A percentile compares a stretch with the other conserved stretches of the same genome.
Conservation (phyloP, 1,140 invertebrate genomes). For the Danaus plexippus region DNA sequence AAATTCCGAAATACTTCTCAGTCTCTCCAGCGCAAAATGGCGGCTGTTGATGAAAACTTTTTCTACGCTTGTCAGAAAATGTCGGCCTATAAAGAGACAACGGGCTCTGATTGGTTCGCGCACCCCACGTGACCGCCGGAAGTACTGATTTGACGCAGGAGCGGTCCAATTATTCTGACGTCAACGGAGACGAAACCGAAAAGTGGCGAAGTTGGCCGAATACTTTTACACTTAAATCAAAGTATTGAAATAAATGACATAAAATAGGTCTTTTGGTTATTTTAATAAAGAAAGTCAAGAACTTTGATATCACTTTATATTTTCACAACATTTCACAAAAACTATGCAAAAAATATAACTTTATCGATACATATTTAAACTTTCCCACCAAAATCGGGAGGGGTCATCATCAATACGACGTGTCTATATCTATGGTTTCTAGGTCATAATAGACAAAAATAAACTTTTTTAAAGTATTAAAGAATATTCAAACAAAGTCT, state of each 20-base stretch:
- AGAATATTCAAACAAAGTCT: slow-evolving; percentile 1
- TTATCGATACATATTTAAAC: slow-evolving; percentile 30
- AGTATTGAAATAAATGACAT: slow-evolving; percentile 10
- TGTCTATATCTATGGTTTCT: slow-evolving; percentile 46
- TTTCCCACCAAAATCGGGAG: slow-evolving; percentile 59
- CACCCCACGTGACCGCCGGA: slow-evolving; percentile 73
- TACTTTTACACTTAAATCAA: slow-evolving; percentile 25
- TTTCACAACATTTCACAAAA: slow-evolving; percentile 6
- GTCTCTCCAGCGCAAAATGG: slow-evolving; percentile 88
- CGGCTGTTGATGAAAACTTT: slow-evolving; percentile 93
- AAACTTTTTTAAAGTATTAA: slow-evolving; percentile 11
- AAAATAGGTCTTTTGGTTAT: slow-evolving; percentile 1
- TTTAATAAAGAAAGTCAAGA: slow-evolving; percentile 12
- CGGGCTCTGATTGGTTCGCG: slow-evolving; percentile 70
- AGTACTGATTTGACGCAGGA: slow-evolving; percentile 63
- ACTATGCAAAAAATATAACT: slow-evolving; percentile 1
- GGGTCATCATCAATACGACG: slow-evolving; percentile 62
- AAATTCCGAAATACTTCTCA: slow-evolving; percentile 79
- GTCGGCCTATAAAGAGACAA: slow-evolving; percentile 79
- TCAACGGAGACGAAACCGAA: slow-evolving; percentile 61
- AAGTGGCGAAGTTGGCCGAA: slow-evolving; percentile 48
- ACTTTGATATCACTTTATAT: slow-evolving; percentile 13
- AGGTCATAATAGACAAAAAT: slow-evolving; percentile 29
- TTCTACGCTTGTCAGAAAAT: slow-evolving; percentile 92
- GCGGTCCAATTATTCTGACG: slow-evolving; percentile 65